These are phyloP conservation scores for Dissostichus mawsoni DNA, from an alignment of 2,113 vertebrate genomes.

Conservation along the genomic window DNA sequence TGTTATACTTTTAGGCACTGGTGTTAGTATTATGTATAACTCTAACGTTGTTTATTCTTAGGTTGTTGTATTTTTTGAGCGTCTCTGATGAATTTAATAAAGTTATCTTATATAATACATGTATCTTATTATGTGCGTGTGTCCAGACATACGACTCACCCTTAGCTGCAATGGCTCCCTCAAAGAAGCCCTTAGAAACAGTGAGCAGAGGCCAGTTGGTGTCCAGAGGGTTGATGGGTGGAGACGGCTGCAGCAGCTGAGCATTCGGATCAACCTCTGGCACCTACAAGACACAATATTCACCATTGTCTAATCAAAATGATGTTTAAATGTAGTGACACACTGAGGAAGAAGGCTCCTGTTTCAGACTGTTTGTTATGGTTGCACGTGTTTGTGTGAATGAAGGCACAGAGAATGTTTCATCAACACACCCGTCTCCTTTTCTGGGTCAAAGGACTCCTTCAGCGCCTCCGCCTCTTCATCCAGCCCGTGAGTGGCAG, in stretches of 20 bases:
- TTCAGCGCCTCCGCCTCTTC: conserved; percentile 94
- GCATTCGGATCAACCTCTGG: conserved; percentile 93
- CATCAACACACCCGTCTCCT: conserved; percentile 90
- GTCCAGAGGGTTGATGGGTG: conserved; percentile 96
- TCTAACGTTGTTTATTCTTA: too few species aligned
- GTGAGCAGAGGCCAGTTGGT: conserved; percentile 98
- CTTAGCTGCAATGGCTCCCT: conserved; percentile 93
- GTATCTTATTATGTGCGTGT: too few species aligned
- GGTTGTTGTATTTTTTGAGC: too few species aligned
- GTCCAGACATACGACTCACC: conserved; percentile 79
- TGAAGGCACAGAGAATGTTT: not conserved
- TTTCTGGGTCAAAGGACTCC: conserved; percentile 95
- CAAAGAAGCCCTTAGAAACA: conserved; percentile 97
- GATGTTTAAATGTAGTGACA: not conserved
- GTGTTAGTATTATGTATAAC: too few species aligned
- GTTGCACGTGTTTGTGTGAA: not conserved
- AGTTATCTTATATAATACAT: too few species aligned
- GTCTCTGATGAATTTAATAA: too few species aligned
- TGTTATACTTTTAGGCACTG: too few species aligned
- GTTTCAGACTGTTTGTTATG: not conserved
- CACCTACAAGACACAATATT: conserved; percentile 80
- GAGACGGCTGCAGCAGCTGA: conserved; percentile 93
- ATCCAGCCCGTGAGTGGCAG: conserved; percentile 95
- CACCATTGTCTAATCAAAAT: not conserved
- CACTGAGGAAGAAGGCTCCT: not conserved